These are phyloP conservation scores for Etheostoma cragini DNA, from an alignment of 2,113 vertebrate species.

Conservation along the genomic window DNA sequence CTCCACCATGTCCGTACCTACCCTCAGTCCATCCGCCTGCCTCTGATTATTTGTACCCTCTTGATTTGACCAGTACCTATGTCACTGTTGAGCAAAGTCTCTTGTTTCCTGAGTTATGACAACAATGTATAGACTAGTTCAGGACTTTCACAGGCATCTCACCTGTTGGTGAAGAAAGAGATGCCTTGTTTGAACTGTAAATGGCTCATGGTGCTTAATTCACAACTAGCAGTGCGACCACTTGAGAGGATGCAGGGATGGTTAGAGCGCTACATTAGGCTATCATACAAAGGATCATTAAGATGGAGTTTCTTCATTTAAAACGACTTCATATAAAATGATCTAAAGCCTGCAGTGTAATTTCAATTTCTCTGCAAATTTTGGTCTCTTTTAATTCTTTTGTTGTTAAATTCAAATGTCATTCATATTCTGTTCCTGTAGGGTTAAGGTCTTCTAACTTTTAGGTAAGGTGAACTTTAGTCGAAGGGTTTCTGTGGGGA, in stretches of 20 bases:
- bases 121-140: conserved; percentile 9
- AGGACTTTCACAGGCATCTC: background rate
- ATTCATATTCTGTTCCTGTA: background rate
- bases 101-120: conserved; percentile 58
- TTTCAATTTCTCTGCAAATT: background rate
- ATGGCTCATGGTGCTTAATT: conserved; percentile 6
- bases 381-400: background rate
- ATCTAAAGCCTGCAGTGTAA: background rate
- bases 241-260: background rate
- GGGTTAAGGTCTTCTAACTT: background rate
- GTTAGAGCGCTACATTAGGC: conserved; percentile 9
- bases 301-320: background rate
- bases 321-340: background rate
- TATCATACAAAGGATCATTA: background rate
- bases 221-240: background rate
- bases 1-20: conserved; percentile 19
- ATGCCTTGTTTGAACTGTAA: background rate
- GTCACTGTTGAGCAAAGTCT: conserved; percentile 23
- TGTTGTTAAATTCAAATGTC: background rate
- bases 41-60: conserved; percentile 22
- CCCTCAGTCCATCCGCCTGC: conserved; percentile 19
- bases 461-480: background rate
- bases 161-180: conserved; percentile 3
- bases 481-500: background rate
- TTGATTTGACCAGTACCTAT: conserved; percentile 36